Base-by-base conservation (phyloP, 2,113 vertebrate species). In the Noctilio leporinus region DNA sequence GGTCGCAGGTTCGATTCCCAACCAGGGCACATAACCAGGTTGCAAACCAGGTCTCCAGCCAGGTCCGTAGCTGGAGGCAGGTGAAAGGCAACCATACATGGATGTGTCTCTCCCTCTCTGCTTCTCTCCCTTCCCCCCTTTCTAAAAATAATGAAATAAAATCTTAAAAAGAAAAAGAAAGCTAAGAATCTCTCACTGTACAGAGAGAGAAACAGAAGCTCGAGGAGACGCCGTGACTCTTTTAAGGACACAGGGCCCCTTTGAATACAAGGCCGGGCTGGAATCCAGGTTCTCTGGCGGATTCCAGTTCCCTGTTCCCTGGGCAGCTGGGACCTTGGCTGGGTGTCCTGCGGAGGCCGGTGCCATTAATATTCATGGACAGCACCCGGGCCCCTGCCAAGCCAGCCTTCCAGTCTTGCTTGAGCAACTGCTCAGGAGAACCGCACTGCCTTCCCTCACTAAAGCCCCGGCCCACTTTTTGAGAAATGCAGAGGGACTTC, bases 151-250 rank as follows among this genome's bases (percentile, higher is more conserved):
- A n/a, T n/a, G n/a, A n/a, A n/a, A n/a, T n/a, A n/a, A n/a, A n/a
- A n/a, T n/a, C n/a, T n/a, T n/a, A n/a, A n/a, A n/a, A n/a, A n/a
- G n/a, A n/a, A n/a, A n/a, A n/a, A n/a, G n/a, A 4, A 24, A n/a
- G 24, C 24, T 22, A 16, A 1, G 14, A 12, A 1, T 11, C 24
- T 24, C 28, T 69, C 81, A 0, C 19, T 10, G 11, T 2, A 14
- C 3, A 28, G 49, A 33, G 45, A 28, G 55, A 59, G 30, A 64
- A 57, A 35, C 5, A 11, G 10, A 84, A 49, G 12, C 24, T 10
- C 30, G 15, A 17, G 75, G 55, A 20, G 26, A 7, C 6, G 2
- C 59, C 55, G 33, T 9, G 33, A 81, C 45, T 43, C 55, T 80
- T 69, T 77, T 28, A n/a, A 59, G 43, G 40, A 59, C 49, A 16